Percentiles rank a stretch among this genome's conserved stretches.
phyloP scores from a whole-genome alignment of 2,888 invertebrate genomes.

The Hipparchia sbordonii region DNA sequence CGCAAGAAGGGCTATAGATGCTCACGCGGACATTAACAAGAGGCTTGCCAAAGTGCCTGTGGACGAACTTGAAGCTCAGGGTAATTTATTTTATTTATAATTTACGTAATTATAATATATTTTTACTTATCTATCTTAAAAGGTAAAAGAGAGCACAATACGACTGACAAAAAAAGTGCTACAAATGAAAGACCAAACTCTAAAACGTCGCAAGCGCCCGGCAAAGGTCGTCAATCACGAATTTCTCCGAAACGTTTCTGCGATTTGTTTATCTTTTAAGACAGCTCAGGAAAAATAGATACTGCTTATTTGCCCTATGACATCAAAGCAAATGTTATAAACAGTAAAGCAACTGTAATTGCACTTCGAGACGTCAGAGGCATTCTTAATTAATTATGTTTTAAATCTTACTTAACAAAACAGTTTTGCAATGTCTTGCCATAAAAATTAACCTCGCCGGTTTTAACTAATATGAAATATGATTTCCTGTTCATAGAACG shows the following conservation, averaged over 20 bases:
- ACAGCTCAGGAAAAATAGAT: too few species aligned
- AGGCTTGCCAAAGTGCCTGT: conserved; percentile 96
- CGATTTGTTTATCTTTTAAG: too few species aligned
- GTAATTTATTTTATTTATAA: conserved; percentile 69
- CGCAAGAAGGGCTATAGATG: conserved; percentile 95
- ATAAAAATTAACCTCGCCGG: background rate
- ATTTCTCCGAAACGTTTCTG: too few species aligned
- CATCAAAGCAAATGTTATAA: background rate
- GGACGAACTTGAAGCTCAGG: conserved; percentile 95
- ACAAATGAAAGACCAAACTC: too few species aligned
- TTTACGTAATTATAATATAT: too few species aligned
- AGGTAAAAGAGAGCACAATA: too few species aligned
- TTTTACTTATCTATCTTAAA: too few species aligned
- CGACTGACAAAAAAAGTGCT: too few species aligned
- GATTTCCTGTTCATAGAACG: conserved; percentile 5
- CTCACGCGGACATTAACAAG: conserved; percentile 96
- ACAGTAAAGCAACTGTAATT: conserved; percentile 9
- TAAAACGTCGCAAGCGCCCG: too few species aligned
- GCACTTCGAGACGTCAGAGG: background rate
- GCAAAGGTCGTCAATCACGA: too few species aligned
- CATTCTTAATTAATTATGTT: background rate
- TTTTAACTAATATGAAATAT: conserved; percentile 10
- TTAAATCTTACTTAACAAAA: conserved; percentile 7
- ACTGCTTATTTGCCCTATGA: background rate
- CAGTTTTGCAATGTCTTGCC: conserved; percentile 10